Conservation (phyloP, 2,888 invertebrate species). For the Tineola bisselliella region DNA sequence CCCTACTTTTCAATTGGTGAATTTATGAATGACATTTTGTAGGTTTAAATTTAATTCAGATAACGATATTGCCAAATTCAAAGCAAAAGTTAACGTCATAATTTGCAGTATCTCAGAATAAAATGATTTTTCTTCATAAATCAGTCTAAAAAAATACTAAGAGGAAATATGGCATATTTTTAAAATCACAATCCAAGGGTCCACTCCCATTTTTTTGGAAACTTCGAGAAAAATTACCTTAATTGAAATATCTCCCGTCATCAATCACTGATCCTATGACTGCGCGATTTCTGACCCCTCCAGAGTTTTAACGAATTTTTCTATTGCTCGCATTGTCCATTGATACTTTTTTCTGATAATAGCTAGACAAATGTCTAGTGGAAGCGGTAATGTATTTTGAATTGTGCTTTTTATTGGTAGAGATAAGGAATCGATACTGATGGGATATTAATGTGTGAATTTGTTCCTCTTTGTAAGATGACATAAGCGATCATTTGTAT, state of each 20-base stretch:
- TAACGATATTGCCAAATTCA: no score
- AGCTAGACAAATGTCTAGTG: neutral
- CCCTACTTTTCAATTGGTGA: no score
- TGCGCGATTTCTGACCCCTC: neutral
- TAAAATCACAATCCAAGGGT: neutral
- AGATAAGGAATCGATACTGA: constrained; percentile 10
- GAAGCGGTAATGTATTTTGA: neutral
- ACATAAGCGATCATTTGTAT: constrained; percentile 4
- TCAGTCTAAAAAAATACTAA: neutral
- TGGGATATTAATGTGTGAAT: constrained; percentile 12
- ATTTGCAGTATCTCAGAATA: neutral
- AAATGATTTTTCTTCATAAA: neutral
- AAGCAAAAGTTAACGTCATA: neutral
- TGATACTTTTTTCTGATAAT: neutral
- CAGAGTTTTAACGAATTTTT: neutral
- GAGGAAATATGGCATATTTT: neutral
- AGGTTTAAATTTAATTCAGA: no score
- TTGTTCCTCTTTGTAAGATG: constrained; percentile 4
- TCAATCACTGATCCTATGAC: constrained; percentile 12
- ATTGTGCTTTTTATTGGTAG: neutral
- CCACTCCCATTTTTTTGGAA: constrained; percentile 5
- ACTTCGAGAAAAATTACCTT: constrained; percentile 7
- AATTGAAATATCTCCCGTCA: constrained; percentile 12
- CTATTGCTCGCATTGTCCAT: neutral
- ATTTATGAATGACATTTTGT: no score